Evolutionary conservation across 2,797 vertebrate species (phyloP), one percentile per base, ranked within the genome.

Genomic region (Nyctalus aviator): DNA sequence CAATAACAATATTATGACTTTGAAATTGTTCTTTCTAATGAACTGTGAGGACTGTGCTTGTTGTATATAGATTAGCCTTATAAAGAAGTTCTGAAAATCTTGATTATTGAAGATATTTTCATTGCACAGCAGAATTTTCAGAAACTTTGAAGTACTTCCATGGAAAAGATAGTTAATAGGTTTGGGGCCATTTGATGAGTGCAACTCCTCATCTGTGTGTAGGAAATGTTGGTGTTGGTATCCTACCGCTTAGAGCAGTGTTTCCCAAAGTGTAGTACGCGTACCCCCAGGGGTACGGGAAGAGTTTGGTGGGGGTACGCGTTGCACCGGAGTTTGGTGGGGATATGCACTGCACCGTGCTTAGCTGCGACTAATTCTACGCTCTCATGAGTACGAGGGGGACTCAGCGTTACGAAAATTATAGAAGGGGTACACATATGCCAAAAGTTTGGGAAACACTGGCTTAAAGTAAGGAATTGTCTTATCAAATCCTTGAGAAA

Each of bases 11-110:
- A 79, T 90, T 94, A 23, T 35, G 62, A 91, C 23, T 91, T 96
- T 87, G 71, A 94, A 95, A 79, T n/a, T 89, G 2, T 96, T 95
- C 37, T 90, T 96, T 59, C 30, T 91, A 79, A 55, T 86, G 71
- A 92, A 94, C 59, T 79, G 4, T 93, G 85, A 82, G 27, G n/a
- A 78, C 78, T 92, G 23, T 84, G 84, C 50, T 86, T 94, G 3
- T 90, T 93, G 2, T 73, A 55, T 41, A 62, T 53, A 85, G 48
- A 50, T 73, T 55, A 85, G 13, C 12, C 41, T 92, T 75, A 69
- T 44, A 78, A 93, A 91, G 44, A 93, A 21, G 8, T 86, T 93
- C 46, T 73, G 77, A 95, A 95, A 92, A 88, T 93, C 64, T 78
- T 95, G 64, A 86, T 94, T 78, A 41, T n/a, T 62, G 21, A 90